Conservation (phyloP, 2,888 invertebrate genomes). For the Caenorhabditis plicata region DNA sequence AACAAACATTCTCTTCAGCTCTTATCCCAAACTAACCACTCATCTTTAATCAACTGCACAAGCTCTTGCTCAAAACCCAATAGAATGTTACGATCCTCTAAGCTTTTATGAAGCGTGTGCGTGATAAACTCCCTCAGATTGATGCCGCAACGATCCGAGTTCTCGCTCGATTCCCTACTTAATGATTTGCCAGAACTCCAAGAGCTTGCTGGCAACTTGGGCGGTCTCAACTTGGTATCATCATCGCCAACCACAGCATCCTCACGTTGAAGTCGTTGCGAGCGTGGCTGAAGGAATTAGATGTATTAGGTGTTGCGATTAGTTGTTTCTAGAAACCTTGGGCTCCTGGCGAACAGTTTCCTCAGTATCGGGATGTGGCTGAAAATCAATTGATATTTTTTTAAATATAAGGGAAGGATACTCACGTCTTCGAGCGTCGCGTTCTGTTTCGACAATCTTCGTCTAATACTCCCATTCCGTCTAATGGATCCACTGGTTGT, state of each 20-base stretch:
- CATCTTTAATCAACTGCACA: constrained; percentile 80
- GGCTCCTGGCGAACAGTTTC: neutral
- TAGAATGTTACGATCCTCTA: constrained; percentile 81
- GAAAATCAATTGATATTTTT: neutral
- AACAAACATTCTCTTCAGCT: neutral
- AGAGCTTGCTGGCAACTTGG: constrained; percentile 6
- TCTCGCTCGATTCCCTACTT: constrained; percentile 65
- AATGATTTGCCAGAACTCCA: constrained; percentile 17
- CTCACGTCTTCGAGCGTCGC: constrained; percentile 36
- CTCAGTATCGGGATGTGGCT: constrained; percentile 1
- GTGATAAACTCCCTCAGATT: constrained; percentile 85
- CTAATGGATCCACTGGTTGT: too few relatives aligned
- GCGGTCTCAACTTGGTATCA: constrained; percentile 30
- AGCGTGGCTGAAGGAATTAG: neutral
- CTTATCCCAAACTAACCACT: constrained; percentile 72
- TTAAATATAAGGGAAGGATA: neutral
- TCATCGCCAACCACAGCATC: constrained; percentile 29
- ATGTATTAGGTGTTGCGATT: neutral
- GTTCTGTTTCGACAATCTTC: constrained; percentile 39
- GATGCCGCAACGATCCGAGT: constrained; percentile 76
- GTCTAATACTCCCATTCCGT: constrained; percentile 18
- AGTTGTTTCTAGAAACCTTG: too few relatives aligned
- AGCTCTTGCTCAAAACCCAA: constrained; percentile 86
- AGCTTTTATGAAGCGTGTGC: constrained; percentile 85
- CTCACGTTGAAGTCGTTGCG: constrained; percentile 4